Percentiles rank a stretch among this genome's conserved stretches.
Conservation (phyloP, 2,797 vertebrate species). For the Cottoperca gobio region DNA sequence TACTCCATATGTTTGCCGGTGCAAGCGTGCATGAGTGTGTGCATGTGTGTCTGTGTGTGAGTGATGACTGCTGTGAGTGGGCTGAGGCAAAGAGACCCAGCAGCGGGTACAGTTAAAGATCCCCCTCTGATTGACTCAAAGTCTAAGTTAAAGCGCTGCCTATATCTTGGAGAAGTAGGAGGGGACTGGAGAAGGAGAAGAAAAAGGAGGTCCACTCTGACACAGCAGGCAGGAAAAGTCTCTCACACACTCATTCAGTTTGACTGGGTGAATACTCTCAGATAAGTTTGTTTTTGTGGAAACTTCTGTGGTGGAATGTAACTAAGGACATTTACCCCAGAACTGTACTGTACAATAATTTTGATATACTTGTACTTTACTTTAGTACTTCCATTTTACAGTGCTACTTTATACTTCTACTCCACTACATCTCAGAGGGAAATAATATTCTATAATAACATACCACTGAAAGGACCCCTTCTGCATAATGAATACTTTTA, state of each 20-base stretch:
- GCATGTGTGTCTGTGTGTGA: constrained; percentile 59
- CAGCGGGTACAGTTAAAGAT: constrained; percentile 78
- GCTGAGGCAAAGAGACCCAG: constrained; percentile 76
- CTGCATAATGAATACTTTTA: neutral
- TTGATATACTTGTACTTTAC: neutral
- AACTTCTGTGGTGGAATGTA: neutral
- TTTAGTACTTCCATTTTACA: neutral
- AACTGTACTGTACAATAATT: neutral
- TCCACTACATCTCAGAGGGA: neutral
- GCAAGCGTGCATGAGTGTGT: constrained; percentile 45
- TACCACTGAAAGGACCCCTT: neutral
- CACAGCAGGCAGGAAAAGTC: constrained; percentile 59
- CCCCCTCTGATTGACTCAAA: constrained; percentile 82
- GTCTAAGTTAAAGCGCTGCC: constrained; percentile 77
- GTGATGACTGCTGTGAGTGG: constrained; percentile 56
- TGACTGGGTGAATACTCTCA: constrained; percentile 13
- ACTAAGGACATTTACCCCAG: too few species aligned
- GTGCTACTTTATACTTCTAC: neutral
- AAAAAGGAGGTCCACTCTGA: constrained; percentile 74
- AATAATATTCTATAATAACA: neutral
- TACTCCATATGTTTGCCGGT: constrained; percentile 88
- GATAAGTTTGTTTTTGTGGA: neutral
- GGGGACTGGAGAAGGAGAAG: constrained; percentile 77
- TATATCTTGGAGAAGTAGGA: constrained; percentile 84
- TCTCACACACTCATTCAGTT: constrained; percentile 50